Base-by-base conservation (phyloP, 2,113 vertebrate genomes). In the Gulo gulo region DNA sequence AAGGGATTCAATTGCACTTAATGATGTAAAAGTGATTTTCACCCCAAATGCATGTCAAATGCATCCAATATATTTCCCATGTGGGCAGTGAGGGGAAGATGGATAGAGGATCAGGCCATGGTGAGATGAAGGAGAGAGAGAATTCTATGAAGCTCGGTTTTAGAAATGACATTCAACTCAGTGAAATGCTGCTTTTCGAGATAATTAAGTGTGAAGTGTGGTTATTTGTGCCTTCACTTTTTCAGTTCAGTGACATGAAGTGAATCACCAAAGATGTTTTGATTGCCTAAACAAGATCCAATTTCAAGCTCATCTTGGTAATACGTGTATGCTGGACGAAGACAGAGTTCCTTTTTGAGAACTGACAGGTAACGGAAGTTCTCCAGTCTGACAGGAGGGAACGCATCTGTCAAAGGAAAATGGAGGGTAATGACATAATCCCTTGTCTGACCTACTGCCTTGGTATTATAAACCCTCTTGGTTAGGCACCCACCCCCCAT, bases 261-360 rank as follows among this genome's bases (percentile, higher is more conserved):
- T 97, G 92, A 98, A 95, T 98, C 94, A 97, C 67, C n/a, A 50
- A 97, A 93, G 90, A 95, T 88, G 65, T 95, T 98, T 95, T 97
- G 90, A 96, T 98, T 98, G 69, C 39, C 18, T 92, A 65, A 98
- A 85, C 88, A 91, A 97, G 95, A 97, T 78, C 92, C 95, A 97
- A 84, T 97, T 97, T 98, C 89, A 83, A 29, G 69, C 79, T 98
- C 92, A 91, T 96, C 73, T 78, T 91, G 34, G 85, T 34, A 94
- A 97, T 91, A 57, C 71, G 86, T 87, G 47, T 96, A 83, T 45
- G 91, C 15, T 81, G 97, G 81, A 96, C 39, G 50, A 6, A 84
- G 0, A 0, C 3, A 3, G 74, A 95, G 80, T 88, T 86, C 73
- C 69, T 96, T 74, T 90, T 69, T 78, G 85, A 95, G 42, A 50